Conservation (phyloP, 2,888 invertebrate species). For the Chironomus tentans region DNA sequence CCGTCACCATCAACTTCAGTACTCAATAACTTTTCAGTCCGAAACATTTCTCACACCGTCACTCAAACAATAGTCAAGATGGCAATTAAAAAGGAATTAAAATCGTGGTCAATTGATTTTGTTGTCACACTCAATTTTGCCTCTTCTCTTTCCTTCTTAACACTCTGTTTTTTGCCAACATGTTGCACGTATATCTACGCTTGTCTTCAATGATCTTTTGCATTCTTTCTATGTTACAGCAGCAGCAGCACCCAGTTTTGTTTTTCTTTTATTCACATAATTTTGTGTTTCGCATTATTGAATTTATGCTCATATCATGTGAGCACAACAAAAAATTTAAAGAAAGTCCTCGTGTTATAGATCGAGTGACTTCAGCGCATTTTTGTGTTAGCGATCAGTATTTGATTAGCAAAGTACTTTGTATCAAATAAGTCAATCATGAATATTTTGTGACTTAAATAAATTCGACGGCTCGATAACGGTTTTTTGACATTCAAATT, state of each 20-base stretch:
- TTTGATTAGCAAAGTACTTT: too few species aligned
- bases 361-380: too few species aligned
- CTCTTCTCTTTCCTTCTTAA: too few species aligned
- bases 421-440: too few species aligned
- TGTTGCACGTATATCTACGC: not conserved
- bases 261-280: not conserved
- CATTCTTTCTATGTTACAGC: not conserved
- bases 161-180: not conserved
- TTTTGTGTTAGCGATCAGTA: too few species aligned
- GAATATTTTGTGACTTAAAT: too few species aligned
- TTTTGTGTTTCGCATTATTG: not conserved
- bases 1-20: too few species aligned
- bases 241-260: not conserved
- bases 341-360: too few species aligned
- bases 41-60: too few species aligned
- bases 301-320: not conserved
- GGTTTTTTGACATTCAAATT: too few species aligned
- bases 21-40: too few species aligned
- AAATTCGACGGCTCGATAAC: too few species aligned
- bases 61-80: not conserved
- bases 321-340: not conserved
- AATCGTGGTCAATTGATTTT: slow-evolving; percentile 26
- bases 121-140: slow-evolving; percentile 22
- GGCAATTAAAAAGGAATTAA: slow-evolving; percentile 27
- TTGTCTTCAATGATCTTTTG: not conserved